phyloP scores from a whole-genome alignment of 2,797 vertebrate species.

The Paramormyrops hopkinsi region DNA sequence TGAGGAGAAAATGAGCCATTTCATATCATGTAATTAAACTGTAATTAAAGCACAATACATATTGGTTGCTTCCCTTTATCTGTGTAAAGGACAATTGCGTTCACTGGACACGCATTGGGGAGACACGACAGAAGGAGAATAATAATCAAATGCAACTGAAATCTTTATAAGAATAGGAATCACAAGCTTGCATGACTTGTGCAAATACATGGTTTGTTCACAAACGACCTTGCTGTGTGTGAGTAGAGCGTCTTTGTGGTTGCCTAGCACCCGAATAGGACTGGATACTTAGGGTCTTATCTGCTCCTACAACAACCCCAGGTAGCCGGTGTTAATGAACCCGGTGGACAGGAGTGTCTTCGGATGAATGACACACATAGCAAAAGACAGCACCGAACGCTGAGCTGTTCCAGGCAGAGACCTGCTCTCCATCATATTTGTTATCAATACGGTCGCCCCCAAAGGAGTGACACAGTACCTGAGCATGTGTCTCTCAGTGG shows the following conservation, averaged over 20 bases:
- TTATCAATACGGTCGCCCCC: not conserved
- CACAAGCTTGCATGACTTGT: not conserved
- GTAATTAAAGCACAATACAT: not conserved
- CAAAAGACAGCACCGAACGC: not conserved
- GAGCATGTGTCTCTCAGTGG: not conserved
- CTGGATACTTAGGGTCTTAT: not conserved
- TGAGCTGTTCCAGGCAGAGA: not conserved
- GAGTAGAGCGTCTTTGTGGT: not conserved
- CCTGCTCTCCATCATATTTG: not conserved
- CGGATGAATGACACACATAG: not conserved
- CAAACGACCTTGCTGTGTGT: not conserved
- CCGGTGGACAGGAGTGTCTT: not conserved
- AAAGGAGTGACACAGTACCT: not conserved
- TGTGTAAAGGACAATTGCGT: not conserved
- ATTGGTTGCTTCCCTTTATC: not conserved
- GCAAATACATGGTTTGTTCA: not conserved
- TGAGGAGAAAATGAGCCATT: not conserved
- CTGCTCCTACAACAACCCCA: not conserved
- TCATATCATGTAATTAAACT: conserved; percentile 9
- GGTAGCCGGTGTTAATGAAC: not conserved
- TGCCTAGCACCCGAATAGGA: not conserved
- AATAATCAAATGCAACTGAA: not conserved
- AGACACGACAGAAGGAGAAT: not conserved
- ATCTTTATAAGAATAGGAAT: not conserved
- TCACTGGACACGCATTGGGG: not conserved